Evolutionary conservation across 2,888 invertebrate genomes (phyloP), one percentile per base, ranked within the genome.

Genomic region (Drosophila austrosaltans): DNA sequence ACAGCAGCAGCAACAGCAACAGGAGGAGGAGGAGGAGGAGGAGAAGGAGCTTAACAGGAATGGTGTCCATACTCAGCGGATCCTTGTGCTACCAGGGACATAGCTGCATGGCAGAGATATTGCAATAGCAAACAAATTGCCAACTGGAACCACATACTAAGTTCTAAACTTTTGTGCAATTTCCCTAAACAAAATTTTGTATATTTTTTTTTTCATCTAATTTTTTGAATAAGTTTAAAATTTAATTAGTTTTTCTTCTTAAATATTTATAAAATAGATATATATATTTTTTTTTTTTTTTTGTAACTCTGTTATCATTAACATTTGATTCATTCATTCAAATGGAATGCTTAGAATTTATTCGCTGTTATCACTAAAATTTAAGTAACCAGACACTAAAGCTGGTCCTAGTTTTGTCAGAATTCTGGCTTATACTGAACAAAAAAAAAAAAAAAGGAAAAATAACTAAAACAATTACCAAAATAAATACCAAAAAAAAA

Each of bases 71-170:
- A 10, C 58, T 39, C 56, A 28, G 39, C 10, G 44, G 56, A 60
- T 59, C 20, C 12, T 66, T 12, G 4, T 42, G 42, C n/a, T 64
- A 28, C 39, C 63, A n/a, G 69, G 67, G 12, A 87, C 87, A 87
- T 82, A 87, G 77, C 81, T 75, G 39, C 2, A 22, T 39, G 71
- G 56, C 39, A 44, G 28, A 54, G 62, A 56, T 44, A 10, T 25
- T 48, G 25, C 32, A 60, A 48, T 20, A 48, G 32, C 48, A 40
- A 39, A 8, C 56, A 54, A n/a, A 63, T 66, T 75, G 75, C 71
- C 75, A 75, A 72, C 72, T 60, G 72, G 72, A 68, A 67, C 44
- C 30, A 58, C 63, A 28, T 66, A 53, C 54, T 75, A 75, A 57
- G 57, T 54, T 66, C 39, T 60, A 48, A 48, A 48, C 48, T 48